Base-by-base conservation (phyloP, 1,140 invertebrate genomes). In the Trissolcus basalis region DNA sequence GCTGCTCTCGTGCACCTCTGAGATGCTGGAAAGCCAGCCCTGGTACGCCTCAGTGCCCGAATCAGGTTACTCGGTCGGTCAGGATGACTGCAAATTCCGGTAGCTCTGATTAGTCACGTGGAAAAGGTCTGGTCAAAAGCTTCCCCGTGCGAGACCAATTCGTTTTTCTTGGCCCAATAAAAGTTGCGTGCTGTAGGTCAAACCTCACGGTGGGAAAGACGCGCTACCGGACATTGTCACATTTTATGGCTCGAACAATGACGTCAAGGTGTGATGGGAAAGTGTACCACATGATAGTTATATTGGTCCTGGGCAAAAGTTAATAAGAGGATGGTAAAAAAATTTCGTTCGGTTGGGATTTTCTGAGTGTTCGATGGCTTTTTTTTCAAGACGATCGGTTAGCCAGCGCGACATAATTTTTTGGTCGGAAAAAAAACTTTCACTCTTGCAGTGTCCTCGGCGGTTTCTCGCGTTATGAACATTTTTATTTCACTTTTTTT, bases 51-150 rank as follows among this genome's bases (percentile, higher is more conserved):
- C 19, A 27, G 39, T 59, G 36, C 43, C 43, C 56, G 73, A 82
- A 81, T 77, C 76, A 71, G 80, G 81, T 85, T 83, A 86, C 65
- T 82, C 79, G 82, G 79, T 84, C 81, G 80, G 56, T 27, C 4
- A 77, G 51, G 68, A 69, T 80, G 69, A 16, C 53, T 49, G 71
- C 64, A 53, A 68, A 79, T 81, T 80, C 68, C 73, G 50, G 74
- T 81, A 82, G 78, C 67, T 12, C 32, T 50, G 76, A 85, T 84
- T 82, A 81, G 78, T 81, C 78, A 78, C 79, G 76, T 50, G 73
- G 69, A 61, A 51, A 54, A 50, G 44, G 63, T 58, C 36, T 15
- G 6, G 36, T 16, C 5, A 55, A 51, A 56, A 68, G 32, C 32
- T 58, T 39, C 39, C 43, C 53, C 13, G 16, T 51, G 35, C 39